Evolutionary conservation across 2,113 vertebrate genomes (phyloP).

Genomic region (Cacatua alba): DNA sequence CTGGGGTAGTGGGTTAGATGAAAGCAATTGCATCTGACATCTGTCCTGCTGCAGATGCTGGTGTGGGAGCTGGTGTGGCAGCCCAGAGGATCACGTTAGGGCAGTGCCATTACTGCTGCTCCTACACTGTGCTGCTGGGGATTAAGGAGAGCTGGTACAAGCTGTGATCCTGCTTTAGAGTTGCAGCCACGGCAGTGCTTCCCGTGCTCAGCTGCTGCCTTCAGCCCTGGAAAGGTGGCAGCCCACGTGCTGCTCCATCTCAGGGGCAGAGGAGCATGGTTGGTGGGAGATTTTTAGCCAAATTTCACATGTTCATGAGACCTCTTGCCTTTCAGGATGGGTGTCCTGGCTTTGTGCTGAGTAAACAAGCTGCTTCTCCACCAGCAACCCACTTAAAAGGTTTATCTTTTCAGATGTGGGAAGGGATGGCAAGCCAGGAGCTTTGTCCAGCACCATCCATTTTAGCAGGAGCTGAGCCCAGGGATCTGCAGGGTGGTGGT

Average conservation of each 20-base stretch:
- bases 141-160: background rate
- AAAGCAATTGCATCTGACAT: slow-evolving; percentile 44
- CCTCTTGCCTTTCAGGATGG: background rate
- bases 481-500: background rate
- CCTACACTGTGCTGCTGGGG: background rate
- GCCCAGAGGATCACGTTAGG: background rate
- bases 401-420: background rate
- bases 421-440: fast-evolving
- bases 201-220: fast-evolving
- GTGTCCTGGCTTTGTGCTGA: background rate
- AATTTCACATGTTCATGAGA: background rate
- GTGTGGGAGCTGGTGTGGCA: background rate
- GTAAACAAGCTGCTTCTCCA: background rate
- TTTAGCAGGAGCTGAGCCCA: background rate
- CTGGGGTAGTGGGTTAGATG: slow-evolving; percentile 61
- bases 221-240: background rate
- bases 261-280: background rate
- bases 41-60: slow-evolving; percentile 34
- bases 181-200: fast-evolving
- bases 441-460: background rate
- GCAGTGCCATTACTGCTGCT: background rate
- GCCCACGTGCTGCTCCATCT: fast-evolving
- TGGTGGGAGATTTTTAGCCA: background rate
- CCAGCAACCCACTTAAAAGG: background rate
- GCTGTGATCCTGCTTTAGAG: fast-evolving